Conservation (phyloP, 2,888 invertebrate species). For the Calameuta pallipes region DNA sequence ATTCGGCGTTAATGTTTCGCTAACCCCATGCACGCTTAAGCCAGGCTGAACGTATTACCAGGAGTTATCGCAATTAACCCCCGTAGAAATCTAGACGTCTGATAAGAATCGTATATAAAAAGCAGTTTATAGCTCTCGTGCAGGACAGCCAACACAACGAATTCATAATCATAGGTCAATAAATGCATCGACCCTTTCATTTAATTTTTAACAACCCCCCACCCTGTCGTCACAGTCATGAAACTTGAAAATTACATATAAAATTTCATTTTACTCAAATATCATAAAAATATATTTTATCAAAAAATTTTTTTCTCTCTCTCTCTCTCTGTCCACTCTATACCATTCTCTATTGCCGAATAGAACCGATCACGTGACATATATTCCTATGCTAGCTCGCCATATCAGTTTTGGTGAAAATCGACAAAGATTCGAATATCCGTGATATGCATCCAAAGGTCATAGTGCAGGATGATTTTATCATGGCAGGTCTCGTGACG, state of each 20-base stretch:
- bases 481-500: background rate
- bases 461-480: constrained; percentile 1
- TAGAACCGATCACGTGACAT: background rate
- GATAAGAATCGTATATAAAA: constrained; percentile 31
- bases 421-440: background rate
- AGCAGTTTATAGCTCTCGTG: constrained; percentile 24
- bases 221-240: background rate
- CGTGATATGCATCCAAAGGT: constrained; percentile 1
- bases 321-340: background rate
- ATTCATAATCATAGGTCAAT: background rate
- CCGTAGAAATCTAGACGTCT: constrained; percentile 31
- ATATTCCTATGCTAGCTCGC: background rate
- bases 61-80: constrained; percentile 55
- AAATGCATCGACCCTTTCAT: background rate
- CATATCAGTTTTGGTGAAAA: background rate
- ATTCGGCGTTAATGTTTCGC: constrained; percentile 24
- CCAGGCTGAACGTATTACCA: background rate
- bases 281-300: background rate
- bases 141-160: background rate
- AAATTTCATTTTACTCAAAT: background rate
- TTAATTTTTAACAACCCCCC: background rate
- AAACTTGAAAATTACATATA: background rate
- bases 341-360: background rate
- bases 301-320: background rate
- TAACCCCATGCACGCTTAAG: constrained; percentile 7